Conservation (phyloP, 2,797 vertebrate genomes). For the Mycteria americana region DNA sequence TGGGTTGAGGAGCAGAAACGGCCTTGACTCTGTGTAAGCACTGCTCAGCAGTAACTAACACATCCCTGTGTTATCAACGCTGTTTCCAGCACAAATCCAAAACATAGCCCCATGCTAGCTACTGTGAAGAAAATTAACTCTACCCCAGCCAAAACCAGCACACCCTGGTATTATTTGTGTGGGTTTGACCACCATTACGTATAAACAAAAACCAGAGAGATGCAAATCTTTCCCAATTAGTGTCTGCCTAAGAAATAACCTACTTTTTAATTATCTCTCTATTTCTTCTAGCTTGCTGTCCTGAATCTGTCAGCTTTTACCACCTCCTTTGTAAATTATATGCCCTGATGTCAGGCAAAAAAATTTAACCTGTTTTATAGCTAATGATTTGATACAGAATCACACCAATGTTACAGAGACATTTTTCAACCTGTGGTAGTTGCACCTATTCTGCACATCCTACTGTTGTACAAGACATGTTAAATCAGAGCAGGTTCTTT, state of each 20-base stretch:
- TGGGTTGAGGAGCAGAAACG: no score
- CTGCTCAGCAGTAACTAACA: no score
- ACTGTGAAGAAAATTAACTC: no score
- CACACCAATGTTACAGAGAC: not conserved
- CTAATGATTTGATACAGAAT: not conserved
- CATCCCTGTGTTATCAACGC: no score
- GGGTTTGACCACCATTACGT: not conserved
- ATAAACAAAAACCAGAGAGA: not conserved
- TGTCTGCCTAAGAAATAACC: not conserved
- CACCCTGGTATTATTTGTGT: not conserved
- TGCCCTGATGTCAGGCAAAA: not conserved
- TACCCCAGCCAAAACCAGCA: no score
- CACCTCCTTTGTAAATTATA: not conserved
- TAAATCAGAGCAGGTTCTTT: not conserved
- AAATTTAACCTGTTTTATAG: not conserved
- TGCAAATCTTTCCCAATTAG: not conserved
- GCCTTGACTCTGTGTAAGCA: no score
- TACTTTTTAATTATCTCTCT: not conserved
- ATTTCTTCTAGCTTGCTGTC: not conserved
- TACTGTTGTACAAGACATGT: not conserved
- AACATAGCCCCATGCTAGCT: no score
- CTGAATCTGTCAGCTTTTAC: conserved; percentile 14
- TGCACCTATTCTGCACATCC: not conserved
- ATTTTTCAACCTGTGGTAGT: not conserved
- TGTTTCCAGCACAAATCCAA: no score